phyloP scores from a whole-genome alignment of 92 coral and sea anemone species.

The Zoanthus sociatus region DNA sequence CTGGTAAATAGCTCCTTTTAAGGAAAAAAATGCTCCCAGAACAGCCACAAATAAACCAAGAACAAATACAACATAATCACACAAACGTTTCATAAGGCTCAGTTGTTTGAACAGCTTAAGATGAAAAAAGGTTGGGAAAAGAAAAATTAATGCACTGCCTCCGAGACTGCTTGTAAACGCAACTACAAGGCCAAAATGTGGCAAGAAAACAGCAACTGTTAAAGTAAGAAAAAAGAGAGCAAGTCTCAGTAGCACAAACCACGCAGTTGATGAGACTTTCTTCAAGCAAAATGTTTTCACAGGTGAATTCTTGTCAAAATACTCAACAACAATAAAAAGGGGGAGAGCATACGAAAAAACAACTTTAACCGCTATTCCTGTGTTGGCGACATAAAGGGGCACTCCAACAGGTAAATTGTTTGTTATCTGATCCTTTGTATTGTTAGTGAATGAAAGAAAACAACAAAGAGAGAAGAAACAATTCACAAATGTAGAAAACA shows the following conservation, averaged over 20 bases:
- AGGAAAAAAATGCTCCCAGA: conserved; percentile 26
- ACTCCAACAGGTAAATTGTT: conserved; percentile 26
- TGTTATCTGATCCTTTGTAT: conserved; percentile 16
- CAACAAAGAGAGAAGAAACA: background rate
- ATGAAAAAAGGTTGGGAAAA: conserved; percentile 29
- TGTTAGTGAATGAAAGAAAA: conserved; percentile 6
- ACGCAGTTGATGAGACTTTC: conserved; percentile 2
- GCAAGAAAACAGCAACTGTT: conserved; percentile 23
- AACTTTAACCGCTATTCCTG: conserved; percentile 27
- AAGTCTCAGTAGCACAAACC: conserved; percentile 13
- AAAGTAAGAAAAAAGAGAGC: background rate
- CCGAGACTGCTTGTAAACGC: conserved; percentile 39
- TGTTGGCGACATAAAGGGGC: conserved; percentile 5
- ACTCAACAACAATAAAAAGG: conserved; percentile 3
- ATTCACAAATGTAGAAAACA: conserved; percentile 8
- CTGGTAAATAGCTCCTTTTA: conserved; percentile 2
- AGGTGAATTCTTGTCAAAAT: conserved; percentile 4
- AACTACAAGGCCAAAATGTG: conserved; percentile 16
- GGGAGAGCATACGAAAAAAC: conserved; percentile 32
- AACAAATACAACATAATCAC: conserved; percentile 11
- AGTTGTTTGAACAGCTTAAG: conserved; percentile 16
- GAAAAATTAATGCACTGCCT: conserved; percentile 2
- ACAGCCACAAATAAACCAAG: conserved; percentile 29
- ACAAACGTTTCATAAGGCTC: background rate
- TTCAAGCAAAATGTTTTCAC: conserved; percentile 22